Evolutionary conservation across 2,888 invertebrate species (phyloP), one percentile per base, ranked within the genome.

Genomic region (Platerodrilus igneus): DNA sequence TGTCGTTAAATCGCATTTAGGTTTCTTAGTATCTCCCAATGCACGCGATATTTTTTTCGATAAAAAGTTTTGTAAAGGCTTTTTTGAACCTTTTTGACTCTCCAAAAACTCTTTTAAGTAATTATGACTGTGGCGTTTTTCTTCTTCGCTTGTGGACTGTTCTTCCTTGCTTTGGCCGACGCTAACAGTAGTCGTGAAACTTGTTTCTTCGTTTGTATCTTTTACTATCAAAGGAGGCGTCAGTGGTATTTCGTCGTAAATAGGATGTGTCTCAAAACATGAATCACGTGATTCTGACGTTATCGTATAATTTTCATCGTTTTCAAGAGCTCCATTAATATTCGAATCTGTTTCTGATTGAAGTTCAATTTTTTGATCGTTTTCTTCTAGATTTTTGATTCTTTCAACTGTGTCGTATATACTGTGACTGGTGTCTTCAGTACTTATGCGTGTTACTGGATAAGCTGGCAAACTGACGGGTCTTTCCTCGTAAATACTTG

Each of bases 1-100:
- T 62, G 80, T 79, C 45, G 73, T 69, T 45, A 79, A 63, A 20
- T 29, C 28, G 8, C 16, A 16, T 9, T n/a, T 51, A 69, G 72
- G 51, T 71, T 74, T 62, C 17, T 42, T 42, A 9, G 11, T 9
- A 65, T 73, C 36, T 64, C 59, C 37, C 68, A 73, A 41, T 63
- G 71, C 52, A 42, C 68, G 59, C 4, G 66, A 63, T 10, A 68
- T 57, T 45, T 65, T 66, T 39, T 67, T 68, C 1, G 62, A 59
- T 8, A 69, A 51, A 37, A 68, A 68, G 34, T 66, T 68, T 50
- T 69, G 68, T 32, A 69, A 38, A 2, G 69, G 69, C 40, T 59
- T 63, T 41, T 55, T 65, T 2, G 67, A 67, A 3, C 66, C 66
- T 41, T 67, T 67, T 41, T 68, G 67, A 4, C 57, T 60, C 48